Percentiles rank a stretch among this genome's conserved stretches.
These are phyloP conservation scores for Brenthis hecate DNA, from an alignment of 2,888 invertebrate species.

Conservation along the genomic window DNA sequence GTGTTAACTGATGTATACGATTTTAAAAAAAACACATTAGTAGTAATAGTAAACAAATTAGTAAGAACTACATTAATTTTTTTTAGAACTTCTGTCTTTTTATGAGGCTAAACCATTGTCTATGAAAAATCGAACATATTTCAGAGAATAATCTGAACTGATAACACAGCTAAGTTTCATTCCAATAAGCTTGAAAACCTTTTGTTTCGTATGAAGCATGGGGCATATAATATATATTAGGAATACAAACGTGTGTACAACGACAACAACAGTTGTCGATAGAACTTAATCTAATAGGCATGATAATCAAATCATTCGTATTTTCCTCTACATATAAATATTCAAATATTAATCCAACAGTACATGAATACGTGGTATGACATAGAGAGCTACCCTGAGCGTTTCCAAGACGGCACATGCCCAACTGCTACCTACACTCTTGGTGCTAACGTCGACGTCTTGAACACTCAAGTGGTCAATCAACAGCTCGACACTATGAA, in stretches of 20 bases:
- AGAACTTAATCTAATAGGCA: no score
- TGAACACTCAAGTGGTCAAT: conserved; percentile 62
- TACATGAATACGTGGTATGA: conserved; percentile 61
- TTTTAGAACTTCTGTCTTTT: background rate
- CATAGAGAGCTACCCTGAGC: conserved; percentile 55
- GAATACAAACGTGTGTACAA: no score
- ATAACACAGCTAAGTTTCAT: no score
- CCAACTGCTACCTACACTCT: conserved; percentile 56
- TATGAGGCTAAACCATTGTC: no score
- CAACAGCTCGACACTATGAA: conserved; percentile 55
- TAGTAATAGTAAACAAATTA: no score
- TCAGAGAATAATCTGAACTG: no score
- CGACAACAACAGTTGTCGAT: no score
- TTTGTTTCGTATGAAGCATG: no score
- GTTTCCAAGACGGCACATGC: conserved; percentile 62
- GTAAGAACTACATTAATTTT: background rate
- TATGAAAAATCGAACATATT: no score
- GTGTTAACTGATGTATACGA: background rate
- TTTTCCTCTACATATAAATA: no score
- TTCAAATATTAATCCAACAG: conserved; percentile 42
- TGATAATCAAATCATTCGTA: no score
- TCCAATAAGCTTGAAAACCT: no score
- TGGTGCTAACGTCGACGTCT: conserved; percentile 51
- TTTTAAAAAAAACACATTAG: background rate
- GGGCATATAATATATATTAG: background rate